Percentiles rank a stretch among this genome's conserved stretches.
Evolutionary conservation across 2,797 vertebrate genomes (phyloP).

Genomic region (Iguana delicatissima): DNA sequence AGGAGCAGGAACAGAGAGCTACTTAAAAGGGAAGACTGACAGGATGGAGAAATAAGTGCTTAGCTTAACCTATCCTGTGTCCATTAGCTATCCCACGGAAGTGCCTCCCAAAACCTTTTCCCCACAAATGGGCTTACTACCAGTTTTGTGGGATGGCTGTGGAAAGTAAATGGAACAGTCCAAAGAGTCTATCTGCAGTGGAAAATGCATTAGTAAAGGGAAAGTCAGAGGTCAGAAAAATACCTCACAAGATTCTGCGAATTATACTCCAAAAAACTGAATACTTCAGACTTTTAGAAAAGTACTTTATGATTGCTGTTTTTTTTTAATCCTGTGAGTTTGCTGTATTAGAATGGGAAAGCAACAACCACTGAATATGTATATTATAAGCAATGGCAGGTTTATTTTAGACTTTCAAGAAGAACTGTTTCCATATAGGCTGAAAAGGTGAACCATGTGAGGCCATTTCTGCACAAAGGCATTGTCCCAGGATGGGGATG

Average conservation of each 20-base stretch:
- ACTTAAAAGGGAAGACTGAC: neutral
- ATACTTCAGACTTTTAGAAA: neutral
- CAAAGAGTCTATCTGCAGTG: neutral
- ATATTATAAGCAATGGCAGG: neutral
- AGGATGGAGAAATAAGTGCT: neutral
- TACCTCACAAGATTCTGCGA: neutral
- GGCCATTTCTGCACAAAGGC: too few relatives aligned
- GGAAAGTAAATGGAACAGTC: neutral
- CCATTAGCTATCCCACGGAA: neutral
- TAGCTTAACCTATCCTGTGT: neutral
- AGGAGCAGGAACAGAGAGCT: neutral
- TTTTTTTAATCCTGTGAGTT: neutral
- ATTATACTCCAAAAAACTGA: neutral
- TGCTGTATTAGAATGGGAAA: neutral
- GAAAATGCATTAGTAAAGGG: neutral
- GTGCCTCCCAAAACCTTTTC: neutral
- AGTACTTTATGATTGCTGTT: neutral
- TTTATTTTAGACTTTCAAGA: neutral
- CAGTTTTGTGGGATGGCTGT: neutral
- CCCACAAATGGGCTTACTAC: neutral
- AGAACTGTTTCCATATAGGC: neutral
- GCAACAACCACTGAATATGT: neutral
- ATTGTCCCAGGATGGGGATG: too few relatives aligned
- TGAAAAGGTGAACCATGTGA: neutral
- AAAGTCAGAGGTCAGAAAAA: neutral